Evolutionary conservation across 1,140 invertebrate genomes (phyloP).

Genomic region (Drosophila ercepeae): DNA sequence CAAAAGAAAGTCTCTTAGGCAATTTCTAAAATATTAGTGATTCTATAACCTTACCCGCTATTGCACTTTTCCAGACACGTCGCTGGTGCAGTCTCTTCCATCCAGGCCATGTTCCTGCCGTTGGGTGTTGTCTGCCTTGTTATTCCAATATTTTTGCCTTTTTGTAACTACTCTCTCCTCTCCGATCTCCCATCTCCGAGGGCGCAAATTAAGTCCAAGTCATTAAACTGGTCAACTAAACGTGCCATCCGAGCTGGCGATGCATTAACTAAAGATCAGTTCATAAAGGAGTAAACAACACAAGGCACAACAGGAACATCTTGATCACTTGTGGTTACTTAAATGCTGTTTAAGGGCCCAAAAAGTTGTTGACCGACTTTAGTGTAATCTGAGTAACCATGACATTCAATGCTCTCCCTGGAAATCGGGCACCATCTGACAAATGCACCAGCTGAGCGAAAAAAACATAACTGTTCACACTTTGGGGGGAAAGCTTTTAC

Average conservation of each 20-base stretch:
- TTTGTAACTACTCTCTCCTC: constrained; percentile 8
- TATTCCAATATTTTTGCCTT: constrained; percentile 30
- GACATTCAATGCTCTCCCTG: constrained; percentile 62
- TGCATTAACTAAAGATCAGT: constrained; percentile 43
- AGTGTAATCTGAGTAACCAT: constrained; percentile 61
- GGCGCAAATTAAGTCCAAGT: constrained; percentile 76
- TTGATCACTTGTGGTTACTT: constrained; percentile 55
- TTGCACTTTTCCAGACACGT: constrained; percentile 49
- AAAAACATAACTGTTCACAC: constrained; percentile 38
- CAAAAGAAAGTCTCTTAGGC: neutral
- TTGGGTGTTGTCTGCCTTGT: constrained; percentile 74
- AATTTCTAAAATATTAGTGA: neutral
- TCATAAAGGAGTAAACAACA: constrained; percentile 52
- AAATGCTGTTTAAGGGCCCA: constrained; percentile 54
- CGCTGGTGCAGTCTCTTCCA: constrained; percentile 28
- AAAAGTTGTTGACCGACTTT: constrained; percentile 78
- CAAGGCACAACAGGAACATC: constrained; percentile 43
- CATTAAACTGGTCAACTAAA: constrained; percentile 70
- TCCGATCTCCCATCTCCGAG: constrained; percentile 47
- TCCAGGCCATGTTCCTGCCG: constrained; percentile 24
- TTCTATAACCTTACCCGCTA: constrained; percentile 3
- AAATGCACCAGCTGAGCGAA: constrained; percentile 49
- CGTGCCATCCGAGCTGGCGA: constrained; percentile 44
- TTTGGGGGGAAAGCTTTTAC: neutral
- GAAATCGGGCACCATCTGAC: constrained; percentile 42